Evolutionary conservation across 2,888 invertebrate genomes (phyloP), one percentile per base, ranked within the genome.

Genomic region (Apamea epomidion): DNA sequence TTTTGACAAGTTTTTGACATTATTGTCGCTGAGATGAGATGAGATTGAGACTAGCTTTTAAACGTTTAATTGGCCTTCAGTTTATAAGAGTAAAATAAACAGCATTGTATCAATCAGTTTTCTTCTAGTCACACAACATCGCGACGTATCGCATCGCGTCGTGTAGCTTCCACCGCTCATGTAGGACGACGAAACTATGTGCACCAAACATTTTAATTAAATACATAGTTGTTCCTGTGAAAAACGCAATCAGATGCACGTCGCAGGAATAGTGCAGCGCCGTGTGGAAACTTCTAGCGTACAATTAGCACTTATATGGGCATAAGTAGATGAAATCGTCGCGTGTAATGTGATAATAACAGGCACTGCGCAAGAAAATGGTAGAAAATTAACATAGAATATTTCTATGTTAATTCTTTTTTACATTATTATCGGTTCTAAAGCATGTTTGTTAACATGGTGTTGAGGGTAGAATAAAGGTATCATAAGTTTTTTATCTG

Each of bases 171-270:
- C 8, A 14, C 18, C 42, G 6, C 65, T 37, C 32, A 45, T 18
- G 10, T 60, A 71, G 7, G 21, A 54, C 45, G 14, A 6, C 18
- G 4, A 29, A 60, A 29, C 29, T 1, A 25, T 76, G 76, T 76
- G 14, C 6, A 78, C 10, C 82, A 82, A 76, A 83, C 83, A 58
- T 54, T 1, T 37, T 75, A 82, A 85, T 37, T 75, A 82, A 85
- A 83, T 80, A 81, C 58, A 85, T 76, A 81, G 48, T 84, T 76
- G 70, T 81, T 86, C 78, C 87, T 65, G 84, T 78, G 85, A 85
- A 81, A 70, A 70, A 78, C 78, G 76, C 84, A 86, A 86, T 87
- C 64, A 69, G 29, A 77, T 80, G 67, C 83, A 77, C 76, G 62
- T 86, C 16, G 65, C 7, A 7, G 70, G 74, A 68, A 71, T 82